Conservation (phyloP, 2,113 vertebrate genomes). For the Crotalus horridus region DNA sequence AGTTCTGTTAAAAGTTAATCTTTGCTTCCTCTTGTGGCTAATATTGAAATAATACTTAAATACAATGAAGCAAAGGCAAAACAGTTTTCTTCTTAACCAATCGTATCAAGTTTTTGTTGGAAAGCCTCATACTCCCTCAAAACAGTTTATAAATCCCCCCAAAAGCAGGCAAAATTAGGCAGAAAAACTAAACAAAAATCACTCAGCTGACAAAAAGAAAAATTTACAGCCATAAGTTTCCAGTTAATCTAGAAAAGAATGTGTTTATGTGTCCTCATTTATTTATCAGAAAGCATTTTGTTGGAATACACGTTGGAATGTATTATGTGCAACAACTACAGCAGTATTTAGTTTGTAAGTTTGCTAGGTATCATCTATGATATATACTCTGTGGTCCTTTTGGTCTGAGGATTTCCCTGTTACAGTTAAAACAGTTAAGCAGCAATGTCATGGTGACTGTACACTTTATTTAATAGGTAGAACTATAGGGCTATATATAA, state of each 20-base stretch:
- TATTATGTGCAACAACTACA: not conserved
- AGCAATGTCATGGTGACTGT: too few relatives aligned
- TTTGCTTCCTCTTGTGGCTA: not conserved
- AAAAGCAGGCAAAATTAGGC: too few relatives aligned
- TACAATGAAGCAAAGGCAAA: not conserved
- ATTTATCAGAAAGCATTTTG: not conserved
- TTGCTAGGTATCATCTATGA: not conserved
- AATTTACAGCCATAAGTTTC: not conserved
- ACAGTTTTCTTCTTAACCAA: not conserved
- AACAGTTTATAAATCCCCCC: too few relatives aligned
- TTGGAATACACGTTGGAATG: not conserved
- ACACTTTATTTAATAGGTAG: too few relatives aligned
- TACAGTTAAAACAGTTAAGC: too few relatives aligned
- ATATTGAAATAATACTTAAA: not conserved
- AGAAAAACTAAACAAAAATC: not conserved
- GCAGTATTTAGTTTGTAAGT: not conserved
- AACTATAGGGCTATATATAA: too few relatives aligned
- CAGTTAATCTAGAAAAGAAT: not conserved
- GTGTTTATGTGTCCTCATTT: not conserved
- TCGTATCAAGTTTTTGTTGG: too few relatives aligned
- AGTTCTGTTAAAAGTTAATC: too few relatives aligned
- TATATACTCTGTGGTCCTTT: not conserved
- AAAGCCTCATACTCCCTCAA: too few relatives aligned
- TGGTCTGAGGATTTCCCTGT: not conserved
- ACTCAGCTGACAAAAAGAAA: not conserved